Conservation (phyloP, 2,797 vertebrate genomes). For the Melopsittacus undulatus region DNA sequence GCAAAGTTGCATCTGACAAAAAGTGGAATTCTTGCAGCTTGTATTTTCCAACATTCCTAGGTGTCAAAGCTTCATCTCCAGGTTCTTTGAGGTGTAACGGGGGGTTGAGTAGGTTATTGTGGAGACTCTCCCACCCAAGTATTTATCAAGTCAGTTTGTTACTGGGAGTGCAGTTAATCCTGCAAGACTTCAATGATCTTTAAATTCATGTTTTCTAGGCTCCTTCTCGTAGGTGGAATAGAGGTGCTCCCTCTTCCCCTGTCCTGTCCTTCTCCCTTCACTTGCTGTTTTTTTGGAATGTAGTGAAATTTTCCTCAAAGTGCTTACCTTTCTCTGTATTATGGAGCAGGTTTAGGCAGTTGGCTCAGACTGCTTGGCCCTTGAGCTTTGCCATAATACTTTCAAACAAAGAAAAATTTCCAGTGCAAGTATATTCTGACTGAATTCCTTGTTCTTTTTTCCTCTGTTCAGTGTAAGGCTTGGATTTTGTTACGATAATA, state of each 20-base stretch:
- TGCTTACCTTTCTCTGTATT: not conserved
- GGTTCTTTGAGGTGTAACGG: no score
- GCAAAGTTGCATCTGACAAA: not conserved
- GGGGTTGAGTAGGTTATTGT: no score
- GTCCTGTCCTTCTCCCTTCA: not conserved
- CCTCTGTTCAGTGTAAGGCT: not conserved
- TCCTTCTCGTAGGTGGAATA: not conserved
- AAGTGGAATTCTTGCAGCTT: not conserved
- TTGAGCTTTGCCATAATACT: not conserved
- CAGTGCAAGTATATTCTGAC: not conserved
- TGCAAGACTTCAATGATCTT: not conserved
- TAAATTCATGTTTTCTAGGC: not conserved
- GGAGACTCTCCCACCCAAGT: no score
- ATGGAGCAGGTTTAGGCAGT: not conserved
- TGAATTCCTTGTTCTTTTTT: not conserved
- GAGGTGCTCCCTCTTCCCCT: accelerated
- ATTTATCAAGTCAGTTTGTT: no score
- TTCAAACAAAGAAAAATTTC: not conserved
- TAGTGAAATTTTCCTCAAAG: not conserved
- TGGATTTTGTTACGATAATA: not conserved
- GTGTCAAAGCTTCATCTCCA: no score
- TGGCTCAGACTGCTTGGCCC: not conserved
- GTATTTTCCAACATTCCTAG: no score
- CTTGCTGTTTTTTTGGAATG: not conserved
- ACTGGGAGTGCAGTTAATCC: no score